Percentiles rank a stretch among this genome's conserved stretches.
Conservation (phyloP, 1,140 invertebrate genomes). For the Spodoptera litura region DNA sequence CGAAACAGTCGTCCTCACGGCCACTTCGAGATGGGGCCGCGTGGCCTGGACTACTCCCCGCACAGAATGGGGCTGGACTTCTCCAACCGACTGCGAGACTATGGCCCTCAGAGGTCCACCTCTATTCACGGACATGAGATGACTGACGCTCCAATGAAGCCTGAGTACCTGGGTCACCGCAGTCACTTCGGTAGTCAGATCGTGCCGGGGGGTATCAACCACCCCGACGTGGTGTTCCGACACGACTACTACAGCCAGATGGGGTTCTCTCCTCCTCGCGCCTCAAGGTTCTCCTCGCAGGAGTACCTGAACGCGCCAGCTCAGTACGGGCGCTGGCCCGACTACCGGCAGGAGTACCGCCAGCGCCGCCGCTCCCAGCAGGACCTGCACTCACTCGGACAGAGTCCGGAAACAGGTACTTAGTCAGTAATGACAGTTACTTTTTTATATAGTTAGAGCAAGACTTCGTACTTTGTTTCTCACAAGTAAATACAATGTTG, state of each 20-base stretch:
- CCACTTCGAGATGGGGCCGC: conserved; percentile 84
- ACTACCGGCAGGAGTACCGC: conserved; percentile 74
- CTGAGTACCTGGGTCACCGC: conserved; percentile 75
- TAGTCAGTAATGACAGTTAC: not conserved
- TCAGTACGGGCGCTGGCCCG: conserved; percentile 76
- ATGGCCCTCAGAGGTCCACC: conserved; percentile 79
- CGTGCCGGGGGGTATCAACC: conserved; percentile 73
- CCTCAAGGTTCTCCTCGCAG: conserved; percentile 83
- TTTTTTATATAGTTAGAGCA: too few species aligned
- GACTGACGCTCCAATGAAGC: conserved; percentile 78
- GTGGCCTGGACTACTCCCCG: conserved; percentile 83
- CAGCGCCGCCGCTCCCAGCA: conserved; percentile 82
- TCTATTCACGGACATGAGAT: conserved; percentile 84
- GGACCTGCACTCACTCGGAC: conserved; percentile 82
- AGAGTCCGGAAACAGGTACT: conserved; percentile 82
- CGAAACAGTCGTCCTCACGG: conserved; percentile 72
- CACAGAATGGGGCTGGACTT: conserved; percentile 80
- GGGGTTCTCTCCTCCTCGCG: conserved; percentile 78
- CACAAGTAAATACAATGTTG: too few species aligned
- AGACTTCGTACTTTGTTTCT: too few species aligned
- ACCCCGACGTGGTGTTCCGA: conserved; percentile 83
- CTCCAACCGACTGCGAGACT: conserved; percentile 75
- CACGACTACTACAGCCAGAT: conserved; percentile 81
- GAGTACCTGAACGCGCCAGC: conserved; percentile 83
- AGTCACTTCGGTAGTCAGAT: conserved; percentile 79